These are phyloP conservation scores for Salvator merianae DNA, from an alignment of 2,113 vertebrate genomes.

Conservation along the genomic window DNA sequence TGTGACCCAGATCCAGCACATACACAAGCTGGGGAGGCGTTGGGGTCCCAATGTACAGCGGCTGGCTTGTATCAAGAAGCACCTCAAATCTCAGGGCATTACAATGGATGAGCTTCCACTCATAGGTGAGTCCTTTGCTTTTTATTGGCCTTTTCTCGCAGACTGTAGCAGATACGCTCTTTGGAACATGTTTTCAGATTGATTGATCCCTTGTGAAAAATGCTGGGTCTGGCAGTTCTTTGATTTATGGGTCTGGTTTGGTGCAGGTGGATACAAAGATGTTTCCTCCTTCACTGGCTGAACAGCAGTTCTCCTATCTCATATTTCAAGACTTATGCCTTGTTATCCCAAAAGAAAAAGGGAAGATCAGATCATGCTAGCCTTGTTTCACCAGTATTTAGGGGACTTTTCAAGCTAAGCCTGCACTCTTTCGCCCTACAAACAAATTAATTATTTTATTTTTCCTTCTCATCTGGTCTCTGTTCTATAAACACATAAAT, in stretches of 20 bases:
- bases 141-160: conserved; percentile 7
- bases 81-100: conserved; percentile 99
- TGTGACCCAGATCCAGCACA: conserved; percentile 96
- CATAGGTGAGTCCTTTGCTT: conserved; percentile 86
- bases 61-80: conserved; percentile 98
- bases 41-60: conserved; percentile 99
- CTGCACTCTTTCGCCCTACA: conserved; percentile 1
- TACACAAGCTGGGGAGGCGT: conserved; percentile 97
- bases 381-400: conserved; percentile 24
- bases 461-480: background rate
- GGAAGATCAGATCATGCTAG: background rate
- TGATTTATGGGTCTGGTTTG: accelerated
- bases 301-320: background rate
- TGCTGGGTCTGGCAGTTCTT: conserved; percentile 3
- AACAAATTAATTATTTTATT: conserved; percentile 29
- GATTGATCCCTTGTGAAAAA: background rate
- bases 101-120: conserved; percentile 97
- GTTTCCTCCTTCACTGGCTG: background rate
- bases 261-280: background rate
- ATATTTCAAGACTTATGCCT: conserved; percentile 19
- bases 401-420: background rate
- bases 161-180: accelerated
- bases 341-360: conserved; percentile 8
- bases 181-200: conserved; percentile 24
- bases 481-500: conserved; percentile 23